Evolutionary conservation across 1,140 invertebrate genomes (phyloP), one percentile per base, ranked within the genome.

Genomic region (Brachystomella parvula): DNA sequence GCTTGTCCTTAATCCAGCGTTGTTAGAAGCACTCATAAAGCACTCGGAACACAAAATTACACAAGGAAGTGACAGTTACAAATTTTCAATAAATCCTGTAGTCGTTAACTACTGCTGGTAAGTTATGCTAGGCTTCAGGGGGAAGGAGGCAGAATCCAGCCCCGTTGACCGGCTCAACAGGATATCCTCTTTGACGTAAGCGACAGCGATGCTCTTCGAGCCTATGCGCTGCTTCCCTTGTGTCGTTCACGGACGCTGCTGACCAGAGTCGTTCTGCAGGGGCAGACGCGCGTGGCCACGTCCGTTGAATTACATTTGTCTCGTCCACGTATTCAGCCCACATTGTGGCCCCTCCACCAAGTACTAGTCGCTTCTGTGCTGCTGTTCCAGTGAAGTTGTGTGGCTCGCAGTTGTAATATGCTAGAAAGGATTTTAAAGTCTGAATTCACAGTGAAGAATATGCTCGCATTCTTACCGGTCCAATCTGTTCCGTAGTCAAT

Each of bases 131-230:
- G n/a, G n/a, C n/a, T n/a, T n/a, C n/a, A n/a, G n/a, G n/a, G n/a
- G n/a, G n/a, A n/a, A n/a, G n/a, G 21, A 72, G 57, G 63, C 79
- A 80, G 58, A 67, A 80, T 21, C 77, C 75, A 26, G 79, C 75
- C 33, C 78, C 78, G 75, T 76, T 78, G 0, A 85, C 81, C 1
- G 90, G 89, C 75, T 89, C 83, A 0, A 88, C 87, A 3, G 80
- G 80, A 30, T 89, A 82, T 17, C 86, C 86, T 59, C 87, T 84
- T 73, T 79, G 82, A 58, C 90, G 83, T 84, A 96, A 86, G 17
- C 91, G 80, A 78, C 93, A 96, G 15, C 87, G 79, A 70, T 94
- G 90, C 76, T 92, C 90, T 74, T 92, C 89, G 0, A 94, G 74
- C 53, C 92, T 79, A 33, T 78, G 72, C 1, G 77, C 75, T 1